phyloP scores from a whole-genome alignment of 1,140 invertebrate species.

The Plectus sambesii region DNA sequence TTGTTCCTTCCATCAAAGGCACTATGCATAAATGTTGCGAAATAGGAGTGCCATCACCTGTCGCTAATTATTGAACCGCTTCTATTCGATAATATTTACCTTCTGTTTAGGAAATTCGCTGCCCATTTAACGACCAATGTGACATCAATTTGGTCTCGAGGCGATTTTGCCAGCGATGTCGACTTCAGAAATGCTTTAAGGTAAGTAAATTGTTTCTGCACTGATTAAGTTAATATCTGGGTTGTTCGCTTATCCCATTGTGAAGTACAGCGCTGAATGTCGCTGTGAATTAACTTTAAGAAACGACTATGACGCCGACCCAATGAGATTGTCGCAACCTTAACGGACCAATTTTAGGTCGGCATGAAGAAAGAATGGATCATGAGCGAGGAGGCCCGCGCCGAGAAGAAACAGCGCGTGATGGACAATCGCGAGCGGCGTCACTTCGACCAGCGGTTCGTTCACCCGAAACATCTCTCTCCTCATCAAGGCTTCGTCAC shows the following conservation, averaged over 20 bases:
- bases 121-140: constrained; percentile 83
- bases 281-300: too few relatives aligned
- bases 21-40: too few relatives aligned
- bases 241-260: too few relatives aligned
- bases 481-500: too few relatives aligned
- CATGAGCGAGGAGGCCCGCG: constrained; percentile 88
- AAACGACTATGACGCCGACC: too few relatives aligned
- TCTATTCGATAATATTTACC: constrained; percentile 22
- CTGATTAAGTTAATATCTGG: too few relatives aligned
- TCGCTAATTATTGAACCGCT: too few relatives aligned
- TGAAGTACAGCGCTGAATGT: too few relatives aligned
- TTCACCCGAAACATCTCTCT: too few relatives aligned
- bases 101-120: constrained; percentile 68
- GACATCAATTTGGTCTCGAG: constrained; percentile 80
- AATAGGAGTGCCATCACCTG: too few relatives aligned
- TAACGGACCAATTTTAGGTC: constrained; percentile 49
- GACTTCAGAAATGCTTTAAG: constrained; percentile 78
- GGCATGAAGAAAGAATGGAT: constrained; percentile 97
- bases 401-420: constrained; percentile 76
- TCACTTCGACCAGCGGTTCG: too few relatives aligned
- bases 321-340: background rate
- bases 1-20: too few relatives aligned
- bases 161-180: constrained; percentile 88
- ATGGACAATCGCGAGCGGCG: constrained; percentile 66
- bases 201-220: constrained; percentile 17